Base-by-base conservation (phyloP, 2,888 invertebrate genomes). In the Heliothis peltigera region DNA sequence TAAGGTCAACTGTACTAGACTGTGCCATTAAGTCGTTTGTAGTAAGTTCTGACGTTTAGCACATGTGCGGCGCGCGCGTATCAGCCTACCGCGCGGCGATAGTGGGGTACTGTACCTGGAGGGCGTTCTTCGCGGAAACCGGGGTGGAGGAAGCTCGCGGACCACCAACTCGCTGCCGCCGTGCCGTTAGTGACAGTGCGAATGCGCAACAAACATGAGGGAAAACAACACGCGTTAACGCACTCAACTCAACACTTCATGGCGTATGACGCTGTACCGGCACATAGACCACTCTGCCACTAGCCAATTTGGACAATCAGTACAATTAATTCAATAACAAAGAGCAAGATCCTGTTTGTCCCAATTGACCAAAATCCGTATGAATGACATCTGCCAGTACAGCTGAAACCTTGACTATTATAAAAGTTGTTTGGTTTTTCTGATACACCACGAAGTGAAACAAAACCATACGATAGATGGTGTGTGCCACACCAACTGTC, bases 41-140 rank as follows among this genome's bases (percentile, higher is more conserved):
- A 48, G 61, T 51, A 25, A 47, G 75, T 84, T 84, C 70, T 89
- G 87, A 85, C 53, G 84, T 80, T 75, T 77, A 78, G 78, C 84
- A 86, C 90, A 88, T 79, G 78, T 68, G 61, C 58, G 61, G 63
- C 80, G 72, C 64, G 61, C 64, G 63, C 47, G 60, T 61, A 54
- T 76, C 43, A 79, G 84, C 85, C 87, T 95, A 95, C 92, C 95
- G 93, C 85, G 93, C 93, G 74, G 92, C 94, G 85, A 94, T 92
- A 68, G 92, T 92, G 77, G 93, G 86, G 88, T 95, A 96, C 89
- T 92, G 96, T 96, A 96, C 96, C 96, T 96, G 96, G 65, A 96
- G 93, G 73, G 96, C 96, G 87, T 96, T 95, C 94, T 96, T 96
- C 81, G 96, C 95, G 76, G 96, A 95, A 79, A 96, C 91, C 77